phyloP scores from a whole-genome alignment of 2,797 vertebrate genomes.

The Natrix natrix region DNA sequence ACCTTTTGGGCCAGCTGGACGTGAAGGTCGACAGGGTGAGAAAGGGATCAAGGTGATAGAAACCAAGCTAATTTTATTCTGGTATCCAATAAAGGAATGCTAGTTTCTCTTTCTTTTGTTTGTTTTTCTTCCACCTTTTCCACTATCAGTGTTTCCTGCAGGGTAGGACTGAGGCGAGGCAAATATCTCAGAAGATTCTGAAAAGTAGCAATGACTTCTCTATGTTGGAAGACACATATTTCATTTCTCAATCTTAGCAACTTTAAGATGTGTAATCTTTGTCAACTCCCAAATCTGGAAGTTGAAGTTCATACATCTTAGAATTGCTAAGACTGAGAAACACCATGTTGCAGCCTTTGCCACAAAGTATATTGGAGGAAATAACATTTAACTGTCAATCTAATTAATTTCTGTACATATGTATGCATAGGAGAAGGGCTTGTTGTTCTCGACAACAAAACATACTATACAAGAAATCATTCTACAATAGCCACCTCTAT shows the following conservation, averaged over 20 bases:
- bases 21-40: conserved; percentile 82
- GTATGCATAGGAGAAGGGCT: neutral
- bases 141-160: neutral
- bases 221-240: neutral
- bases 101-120: neutral
- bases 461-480: neutral
- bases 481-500: neutral
- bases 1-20: conserved; percentile 74
- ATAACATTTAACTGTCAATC: neutral
- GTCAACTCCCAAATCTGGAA: neutral
- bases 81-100: neutral
- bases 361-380: neutral
- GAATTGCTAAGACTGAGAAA: neutral
- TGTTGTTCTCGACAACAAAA: neutral
- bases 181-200: neutral
- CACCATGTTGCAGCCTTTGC: neutral
- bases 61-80: neutral
- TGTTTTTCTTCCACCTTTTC: neutral
- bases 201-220: neutral
- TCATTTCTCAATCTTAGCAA: neutral
- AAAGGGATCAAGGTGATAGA: conserved; percentile 82
- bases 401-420: neutral
- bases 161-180: neutral
- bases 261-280: neutral
- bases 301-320: neutral